These are phyloP conservation scores for Hypomecis punctinalis DNA, from an alignment of 2,888 invertebrate genomes.

Conservation along the genomic window DNA sequence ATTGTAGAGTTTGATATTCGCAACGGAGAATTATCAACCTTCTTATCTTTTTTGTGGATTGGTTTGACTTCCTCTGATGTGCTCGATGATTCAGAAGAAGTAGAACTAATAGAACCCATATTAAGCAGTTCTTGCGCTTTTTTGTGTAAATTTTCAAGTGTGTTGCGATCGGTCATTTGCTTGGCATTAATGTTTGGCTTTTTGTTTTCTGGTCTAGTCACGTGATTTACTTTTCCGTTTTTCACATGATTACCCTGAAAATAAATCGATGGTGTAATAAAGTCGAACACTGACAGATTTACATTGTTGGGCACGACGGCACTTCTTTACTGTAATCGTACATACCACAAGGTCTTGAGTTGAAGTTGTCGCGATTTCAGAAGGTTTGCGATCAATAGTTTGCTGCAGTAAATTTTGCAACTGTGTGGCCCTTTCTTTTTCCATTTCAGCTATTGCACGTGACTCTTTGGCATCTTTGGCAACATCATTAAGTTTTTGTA, in stretches of 20 bases:
- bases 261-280: neutral
- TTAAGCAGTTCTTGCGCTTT: slow-evolving; percentile 76
- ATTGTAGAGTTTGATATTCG: slow-evolving; percentile 22
- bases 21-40: slow-evolving; percentile 16
- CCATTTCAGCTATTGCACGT: slow-evolving; percentile 63
- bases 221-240: slow-evolving; percentile 27
- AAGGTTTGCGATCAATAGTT: slow-evolving; percentile 48
- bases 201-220: slow-evolving; percentile 39
- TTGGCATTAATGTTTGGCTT: slow-evolving; percentile 46
- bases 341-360: slow-evolving; percentile 40
- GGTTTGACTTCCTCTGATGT: slow-evolving; percentile 46
- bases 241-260: slow-evolving; percentile 34
- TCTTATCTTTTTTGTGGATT: slow-evolving; percentile 36
- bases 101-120: slow-evolving; percentile 65
- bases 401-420: slow-evolving; percentile 65
- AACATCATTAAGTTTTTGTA: slow-evolving; percentile 70
- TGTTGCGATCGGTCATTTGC: slow-evolving; percentile 55
- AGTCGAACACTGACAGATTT: no score
- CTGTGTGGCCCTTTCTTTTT: slow-evolving; percentile 61
- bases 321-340: slow-evolving; percentile 13
- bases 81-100: slow-evolving; percentile 67
- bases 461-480: slow-evolving; percentile 69
- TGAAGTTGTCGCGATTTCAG: slow-evolving; percentile 42
- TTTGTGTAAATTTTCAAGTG: slow-evolving; percentile 71
- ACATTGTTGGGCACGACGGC: no score